Base-by-base conservation (phyloP, 1,140 invertebrate genomes). In the Pseudomyrmex gracilis region DNA sequence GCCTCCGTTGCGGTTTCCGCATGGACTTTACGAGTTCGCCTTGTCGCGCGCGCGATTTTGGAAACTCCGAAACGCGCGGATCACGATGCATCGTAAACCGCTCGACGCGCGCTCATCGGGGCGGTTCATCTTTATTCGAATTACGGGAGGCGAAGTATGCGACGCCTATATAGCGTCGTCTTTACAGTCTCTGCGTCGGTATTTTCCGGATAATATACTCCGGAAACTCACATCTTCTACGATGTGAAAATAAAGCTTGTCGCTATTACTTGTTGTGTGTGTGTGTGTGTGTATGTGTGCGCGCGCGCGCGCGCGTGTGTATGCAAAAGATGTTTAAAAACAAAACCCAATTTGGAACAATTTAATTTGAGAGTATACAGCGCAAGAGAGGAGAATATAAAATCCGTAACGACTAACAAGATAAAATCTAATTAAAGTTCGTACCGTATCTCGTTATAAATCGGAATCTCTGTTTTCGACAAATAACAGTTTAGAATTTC, bases 21-120 rank as follows among this genome's bases (percentile, higher is more conserved):
- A 24, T 22, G 24, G 22, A 34, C 53, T 87, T 87, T 87, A 82
- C 74, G 47, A 57, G 68, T 43, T 68, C 34, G 53, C 67, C 49
- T 77, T 64, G 55, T 53, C 12, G 24, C 20, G 49, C 20, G 49
- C 22, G n/a, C 57, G 70, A 51, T 87, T 87, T 78, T 43, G 17
- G 3, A 84, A 82, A 87, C 49, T 78, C 58, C 7, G 15, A 82
- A 58, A 34, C 34, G 0, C 60, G 68, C 47, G 82, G 64, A 85
- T 85, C 63, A 73, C 20, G 5, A 47, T 2, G 10, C 17, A 51
- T 73, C 61, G 67, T 83, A 78, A 78, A 78, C 55, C 24, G 61
- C 13, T 22, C 63, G 49, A 78, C 22, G 12, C 45, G 12, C 43
- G 20, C 2, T 68, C 15, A 47, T 68, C 43, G 17, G 20, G 45